A percentile compares a stretch with the other conserved stretches of the same genome.
Evolutionary conservation across 2,797 vertebrate genomes (phyloP).

Genomic region (Macrochelys suwanniensis): DNA sequence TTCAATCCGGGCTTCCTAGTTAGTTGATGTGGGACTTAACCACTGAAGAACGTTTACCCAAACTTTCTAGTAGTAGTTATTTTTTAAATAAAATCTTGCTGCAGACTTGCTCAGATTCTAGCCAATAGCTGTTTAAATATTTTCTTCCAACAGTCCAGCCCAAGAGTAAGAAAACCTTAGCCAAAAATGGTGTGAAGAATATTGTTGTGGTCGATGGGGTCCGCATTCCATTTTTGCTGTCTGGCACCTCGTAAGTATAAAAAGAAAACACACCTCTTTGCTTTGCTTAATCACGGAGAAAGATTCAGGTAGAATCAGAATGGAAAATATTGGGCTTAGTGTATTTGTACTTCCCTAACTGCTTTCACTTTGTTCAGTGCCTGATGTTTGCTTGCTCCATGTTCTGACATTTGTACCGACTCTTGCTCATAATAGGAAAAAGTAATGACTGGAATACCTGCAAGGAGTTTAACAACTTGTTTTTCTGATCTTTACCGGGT

Average conservation of each 20-base stretch:
- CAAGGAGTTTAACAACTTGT: neutral
- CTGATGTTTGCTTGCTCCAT: neutral
- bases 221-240: conserved; percentile 91
- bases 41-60: neutral
- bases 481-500: neutral
- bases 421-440: neutral
- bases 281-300: accelerated
- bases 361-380: neutral
- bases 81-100: neutral
- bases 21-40: accelerated
- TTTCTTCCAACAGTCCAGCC: conserved; percentile 81
- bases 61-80: neutral
- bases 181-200: conserved; percentile 90
- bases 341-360: neutral
- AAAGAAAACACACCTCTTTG: accelerated
- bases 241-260: conserved; percentile 92
- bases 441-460: neutral
- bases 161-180: conserved; percentile 92
- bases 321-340: accelerated
- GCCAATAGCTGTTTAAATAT: conserved; percentile 15
- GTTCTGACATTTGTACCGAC: neutral
- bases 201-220: conserved; percentile 95
- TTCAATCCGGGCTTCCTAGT: neutral
- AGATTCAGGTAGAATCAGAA: neutral
- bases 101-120: neutral